Evolutionary conservation across 2,888 invertebrate genomes (phyloP).

Genomic region (Sminthurinus aureus): DNA sequence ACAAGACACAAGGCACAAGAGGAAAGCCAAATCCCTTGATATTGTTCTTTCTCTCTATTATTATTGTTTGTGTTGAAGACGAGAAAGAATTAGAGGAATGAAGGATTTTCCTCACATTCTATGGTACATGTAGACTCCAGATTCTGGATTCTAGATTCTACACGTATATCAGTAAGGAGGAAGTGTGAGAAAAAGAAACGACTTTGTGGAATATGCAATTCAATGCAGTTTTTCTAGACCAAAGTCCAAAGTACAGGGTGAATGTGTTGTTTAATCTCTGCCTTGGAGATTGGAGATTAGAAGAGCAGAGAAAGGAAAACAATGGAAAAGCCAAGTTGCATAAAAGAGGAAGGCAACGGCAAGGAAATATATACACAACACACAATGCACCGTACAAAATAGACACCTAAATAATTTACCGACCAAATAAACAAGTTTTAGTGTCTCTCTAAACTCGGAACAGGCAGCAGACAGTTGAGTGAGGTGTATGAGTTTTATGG

Average conservation of each 20-base stretch:
- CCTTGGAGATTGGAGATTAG: too few species aligned
- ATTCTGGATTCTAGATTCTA: neutral
- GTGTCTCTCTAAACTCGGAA: constrained; percentile 3
- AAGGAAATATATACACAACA: neutral
- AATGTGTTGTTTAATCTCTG: too few species aligned
- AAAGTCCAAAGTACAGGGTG: neutral
- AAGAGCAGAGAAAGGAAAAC: too few species aligned
- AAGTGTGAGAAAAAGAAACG: neutral
- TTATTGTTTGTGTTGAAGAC: too few species aligned
- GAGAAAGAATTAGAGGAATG: too few species aligned
- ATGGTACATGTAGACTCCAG: too few species aligned
- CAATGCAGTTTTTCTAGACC: neutral
- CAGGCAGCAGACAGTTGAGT: constrained; percentile 16
- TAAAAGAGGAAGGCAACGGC: neutral
- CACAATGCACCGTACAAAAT: neutral
- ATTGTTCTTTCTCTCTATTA: too few species aligned
- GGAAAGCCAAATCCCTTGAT: too few species aligned
- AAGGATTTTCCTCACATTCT: neutral
- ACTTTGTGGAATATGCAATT: neutral
- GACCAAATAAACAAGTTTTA: constrained; percentile 18
- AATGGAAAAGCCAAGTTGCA: neutral
- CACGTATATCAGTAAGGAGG: neutral
- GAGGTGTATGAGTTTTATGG: constrained; percentile 23
- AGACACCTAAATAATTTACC: constrained; percentile 15
- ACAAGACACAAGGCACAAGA: too few species aligned